Evolutionary conservation across 2,113 vertebrate genomes (phyloP).

Genomic region (Zosterops pallidus): DNA sequence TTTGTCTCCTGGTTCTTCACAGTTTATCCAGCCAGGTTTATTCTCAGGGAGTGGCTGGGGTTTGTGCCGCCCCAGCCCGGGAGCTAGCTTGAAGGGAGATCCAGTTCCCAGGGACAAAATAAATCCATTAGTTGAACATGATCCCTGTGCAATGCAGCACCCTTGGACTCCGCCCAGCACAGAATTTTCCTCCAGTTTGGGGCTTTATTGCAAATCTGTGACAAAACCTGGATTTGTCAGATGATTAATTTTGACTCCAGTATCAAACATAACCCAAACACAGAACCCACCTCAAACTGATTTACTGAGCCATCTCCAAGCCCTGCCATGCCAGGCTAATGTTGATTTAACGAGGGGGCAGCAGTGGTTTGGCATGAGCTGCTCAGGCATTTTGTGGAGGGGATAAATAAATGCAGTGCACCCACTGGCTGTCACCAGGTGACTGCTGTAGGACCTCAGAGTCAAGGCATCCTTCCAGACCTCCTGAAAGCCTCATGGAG

Average conservation of each 20-base stretch:
- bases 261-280: background rate
- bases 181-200: background rate
- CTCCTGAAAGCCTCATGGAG: background rate
- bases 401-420: background rate
- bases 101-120: background rate
- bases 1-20: conserved; percentile 29
- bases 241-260: background rate
- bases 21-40: conserved; percentile 48
- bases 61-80: background rate
- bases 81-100: background rate
- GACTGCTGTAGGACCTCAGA: background rate
- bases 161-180: background rate
- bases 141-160: background rate
- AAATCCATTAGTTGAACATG: background rate
- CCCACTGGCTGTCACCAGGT: background rate
- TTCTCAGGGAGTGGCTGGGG: conserved; percentile 36
- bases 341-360: background rate
- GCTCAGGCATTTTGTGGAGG: background rate
- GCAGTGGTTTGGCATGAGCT: background rate
- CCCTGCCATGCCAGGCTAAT: background rate
- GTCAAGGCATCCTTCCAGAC: background rate
- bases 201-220: background rate
- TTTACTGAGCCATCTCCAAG: rapidly evolving
- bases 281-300: background rate
- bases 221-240: background rate